Evolutionary conservation across 2,113 vertebrate species (phyloP).

Genomic region (Pelodiscus sinensis): DNA sequence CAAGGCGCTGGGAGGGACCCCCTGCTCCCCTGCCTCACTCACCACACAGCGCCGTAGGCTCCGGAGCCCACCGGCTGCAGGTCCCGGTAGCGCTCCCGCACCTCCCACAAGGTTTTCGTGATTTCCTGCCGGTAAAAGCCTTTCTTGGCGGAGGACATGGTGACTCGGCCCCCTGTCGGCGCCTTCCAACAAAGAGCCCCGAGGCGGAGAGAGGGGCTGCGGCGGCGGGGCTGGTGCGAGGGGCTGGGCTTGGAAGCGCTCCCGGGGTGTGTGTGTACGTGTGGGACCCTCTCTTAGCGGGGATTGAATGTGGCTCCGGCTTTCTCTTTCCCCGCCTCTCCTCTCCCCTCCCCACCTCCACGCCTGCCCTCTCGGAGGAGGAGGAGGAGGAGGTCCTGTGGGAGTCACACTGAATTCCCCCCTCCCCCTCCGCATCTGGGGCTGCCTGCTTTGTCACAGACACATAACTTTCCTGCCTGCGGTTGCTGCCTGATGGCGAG

Average conservation of each 20-base stretch:
- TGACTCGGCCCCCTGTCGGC: not conserved
- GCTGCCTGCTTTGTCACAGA: not conserved
- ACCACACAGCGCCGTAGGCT: slow-evolving; percentile 94
- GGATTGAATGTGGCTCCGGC: not conserved
- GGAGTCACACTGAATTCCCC: not conserved
- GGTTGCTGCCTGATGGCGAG: not conserved
- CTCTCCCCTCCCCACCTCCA: not conserved
- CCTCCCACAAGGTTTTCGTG: slow-evolving; percentile 90
- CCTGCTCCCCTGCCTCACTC: slow-evolving; percentile 53
- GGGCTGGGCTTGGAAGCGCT: slow-evolving; percentile 26
- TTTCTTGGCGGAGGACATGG: slow-evolving; percentile 63
- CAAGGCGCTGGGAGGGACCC: not conserved
- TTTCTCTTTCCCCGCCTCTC: not conserved
- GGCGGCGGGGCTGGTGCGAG: not conserved
- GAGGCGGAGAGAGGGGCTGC: not conserved
- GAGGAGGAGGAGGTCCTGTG: not conserved
- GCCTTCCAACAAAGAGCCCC: slow-evolving; percentile 2
- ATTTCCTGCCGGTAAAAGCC: slow-evolving; percentile 91
- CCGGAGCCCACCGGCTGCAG: slow-evolving; percentile 90
- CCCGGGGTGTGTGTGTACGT: not conserved
- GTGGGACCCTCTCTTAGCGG: not conserved
- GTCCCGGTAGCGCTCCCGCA: slow-evolving; percentile 88
- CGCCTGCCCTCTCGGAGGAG: not conserved
- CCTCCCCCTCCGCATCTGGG: too few species aligned
- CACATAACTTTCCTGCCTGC: not conserved